Base-by-base conservation (phyloP, 2,113 vertebrate genomes). In the Salvelinus alpinus region DNA sequence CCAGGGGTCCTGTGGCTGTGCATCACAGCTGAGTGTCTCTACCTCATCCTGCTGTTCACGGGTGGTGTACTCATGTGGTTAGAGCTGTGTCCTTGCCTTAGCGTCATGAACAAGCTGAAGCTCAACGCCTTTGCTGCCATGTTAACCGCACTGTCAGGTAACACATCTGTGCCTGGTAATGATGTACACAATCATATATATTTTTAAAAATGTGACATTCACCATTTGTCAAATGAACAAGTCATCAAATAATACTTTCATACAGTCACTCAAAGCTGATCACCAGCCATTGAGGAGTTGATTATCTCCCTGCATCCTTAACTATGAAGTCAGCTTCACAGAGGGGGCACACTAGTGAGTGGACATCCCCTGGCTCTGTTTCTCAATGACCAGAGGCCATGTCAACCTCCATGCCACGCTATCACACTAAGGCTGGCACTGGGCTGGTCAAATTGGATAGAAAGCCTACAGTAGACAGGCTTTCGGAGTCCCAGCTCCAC, bases 1-100 rank as follows among this genome's bases (percentile, higher is more conserved):
- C 7, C 89, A 97, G 96, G 95, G 4, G 92, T 97, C 65, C 80
- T 97, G n/a, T 96, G 95, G 95, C 80, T 98, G 71, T 96, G 94
- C 3, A 93, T 97, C 0, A 91, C 95, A 69, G 91, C 95, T 0
- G 94, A 98, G 81, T 91, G 93, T 5, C 88, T 97, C 78, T 94
- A 95, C 80, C 88, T 96, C 66, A 34, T 90, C 76, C 86, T 98
- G 80, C 93, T 96, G 2, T 90, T 96, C 81, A 82, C 60, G 0
- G 95, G 95, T 3, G 91, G 90, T 22, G 80, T 92, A 51, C 91
- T 98, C 5, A 94, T 97, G 95, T 88, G 85, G 4, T 81, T 94
- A 13, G 94, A 95, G 75, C 91, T 94, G 70, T 93, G 91, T 74
- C 91, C 83, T 77, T 92, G 88, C 78, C 93, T 92, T 51, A 90